These are phyloP conservation scores for Sylvia borin DNA, from an alignment of 2,797 vertebrate genomes.

Conservation along the genomic window DNA sequence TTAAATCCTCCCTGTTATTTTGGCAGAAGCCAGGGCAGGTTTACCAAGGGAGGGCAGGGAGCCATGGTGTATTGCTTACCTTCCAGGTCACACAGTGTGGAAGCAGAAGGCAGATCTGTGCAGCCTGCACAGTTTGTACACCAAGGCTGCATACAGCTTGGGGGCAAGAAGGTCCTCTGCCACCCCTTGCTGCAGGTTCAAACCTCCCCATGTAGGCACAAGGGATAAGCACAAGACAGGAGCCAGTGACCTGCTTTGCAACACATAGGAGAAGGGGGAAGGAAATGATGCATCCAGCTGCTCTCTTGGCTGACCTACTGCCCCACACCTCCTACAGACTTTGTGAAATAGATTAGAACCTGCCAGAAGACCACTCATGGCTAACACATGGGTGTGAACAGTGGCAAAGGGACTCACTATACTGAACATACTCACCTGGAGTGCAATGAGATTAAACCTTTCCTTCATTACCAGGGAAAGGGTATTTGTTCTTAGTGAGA, in stretches of 20 bases:
- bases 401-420: neutral
- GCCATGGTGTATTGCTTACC: neutral
- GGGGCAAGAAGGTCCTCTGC: neutral
- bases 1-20: neutral
- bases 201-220: neutral
- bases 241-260: neutral
- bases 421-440: neutral
- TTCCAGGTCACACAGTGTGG: neutral
- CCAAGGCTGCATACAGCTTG: neutral
- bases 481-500: neutral
- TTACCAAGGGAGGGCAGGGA: neutral
- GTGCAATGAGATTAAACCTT: slow-evolving; percentile 2
- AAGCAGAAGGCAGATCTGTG: neutral
- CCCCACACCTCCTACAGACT: neutral
- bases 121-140: neutral
- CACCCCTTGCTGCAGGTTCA: neutral
- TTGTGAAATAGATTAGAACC: neutral
- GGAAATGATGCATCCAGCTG: neutral
- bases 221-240: neutral
- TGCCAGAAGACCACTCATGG: neutral
- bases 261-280: neutral
- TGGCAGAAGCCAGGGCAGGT: neutral
- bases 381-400: neutral
- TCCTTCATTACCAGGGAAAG: neutral
- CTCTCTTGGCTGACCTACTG: neutral